Conservation (phyloP, 2,113 vertebrate species). For the Osmerus eperlanus region DNA sequence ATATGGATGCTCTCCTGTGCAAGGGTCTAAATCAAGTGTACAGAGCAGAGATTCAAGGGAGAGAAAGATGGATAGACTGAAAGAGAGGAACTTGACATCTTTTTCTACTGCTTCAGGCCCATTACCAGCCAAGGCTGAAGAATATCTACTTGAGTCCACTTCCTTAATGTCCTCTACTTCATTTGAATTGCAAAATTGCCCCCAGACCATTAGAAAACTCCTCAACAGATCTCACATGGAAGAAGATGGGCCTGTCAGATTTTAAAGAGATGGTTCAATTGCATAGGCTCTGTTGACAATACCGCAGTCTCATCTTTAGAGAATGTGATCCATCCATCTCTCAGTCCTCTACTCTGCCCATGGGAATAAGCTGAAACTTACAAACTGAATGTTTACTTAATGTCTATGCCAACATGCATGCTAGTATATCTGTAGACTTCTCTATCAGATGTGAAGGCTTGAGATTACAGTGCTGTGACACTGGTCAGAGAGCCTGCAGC, state of each 20-base stretch:
- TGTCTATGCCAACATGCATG: too few species aligned
- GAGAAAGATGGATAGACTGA: slow-evolving; percentile 25
- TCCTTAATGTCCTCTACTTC: slow-evolving; percentile 44
- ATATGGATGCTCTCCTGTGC: slow-evolving; percentile 37
- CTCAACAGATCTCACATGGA: slow-evolving; percentile 26
- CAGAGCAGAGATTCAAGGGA: slow-evolving; percentile 19
- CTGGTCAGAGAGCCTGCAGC: too few species aligned
- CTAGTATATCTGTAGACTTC: too few species aligned
- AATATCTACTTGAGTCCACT: slow-evolving; percentile 35
- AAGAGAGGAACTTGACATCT: slow-evolving; percentile 34
- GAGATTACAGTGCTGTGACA: too few species aligned
- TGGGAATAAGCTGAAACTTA: too few species aligned
- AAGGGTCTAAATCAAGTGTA: slow-evolving; percentile 32
- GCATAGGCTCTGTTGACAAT: slow-evolving; percentile 14
- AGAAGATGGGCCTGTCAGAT: slow-evolving; percentile 43
- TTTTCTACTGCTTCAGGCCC: slow-evolving; percentile 33
- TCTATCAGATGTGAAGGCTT: too few species aligned
- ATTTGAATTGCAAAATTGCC: slow-evolving; percentile 62
- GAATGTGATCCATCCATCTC: too few species aligned
- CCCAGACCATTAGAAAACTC: slow-evolving; percentile 43
- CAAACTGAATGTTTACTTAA: too few species aligned
- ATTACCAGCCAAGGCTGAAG: slow-evolving; percentile 31
- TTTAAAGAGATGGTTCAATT: slow-evolving; percentile 28
- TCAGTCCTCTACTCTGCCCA: too few species aligned
- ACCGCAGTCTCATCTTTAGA: background rate